phyloP scores from a whole-genome alignment of 2,113 vertebrate genomes.

The Nothobranchius kuhntae region DNA sequence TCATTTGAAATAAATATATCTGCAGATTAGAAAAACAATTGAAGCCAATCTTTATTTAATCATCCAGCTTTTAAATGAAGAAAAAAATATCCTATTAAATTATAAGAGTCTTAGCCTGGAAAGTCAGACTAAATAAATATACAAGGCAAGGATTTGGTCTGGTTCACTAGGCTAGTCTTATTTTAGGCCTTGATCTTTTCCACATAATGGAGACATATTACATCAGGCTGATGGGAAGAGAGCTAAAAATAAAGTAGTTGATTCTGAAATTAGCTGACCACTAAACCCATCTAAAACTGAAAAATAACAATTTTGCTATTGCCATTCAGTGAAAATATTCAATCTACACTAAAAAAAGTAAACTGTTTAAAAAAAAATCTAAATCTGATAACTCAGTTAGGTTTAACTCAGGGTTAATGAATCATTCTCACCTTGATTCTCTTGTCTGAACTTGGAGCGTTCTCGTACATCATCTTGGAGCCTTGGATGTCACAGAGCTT shows the following conservation, averaged over 20 bases:
- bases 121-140: no score
- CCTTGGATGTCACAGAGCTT: conserved; percentile 91
- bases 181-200: not conserved
- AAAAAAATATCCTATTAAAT: not conserved
- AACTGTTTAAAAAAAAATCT: no score
- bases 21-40: not conserved
- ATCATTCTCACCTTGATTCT: conserved; percentile 84
- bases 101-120: not conserved
- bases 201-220: not conserved
- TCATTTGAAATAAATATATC: no score
- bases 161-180: not conserved
- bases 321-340: no score
- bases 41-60: not conserved
- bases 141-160: no score
- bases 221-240: not conserved
- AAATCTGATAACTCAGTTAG: no score
- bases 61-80: not conserved
- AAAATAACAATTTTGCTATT: no score
- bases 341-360: no score
- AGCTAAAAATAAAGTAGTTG: not conserved
- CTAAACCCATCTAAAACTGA: no score
- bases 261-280: not conserved
- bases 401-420: no score
- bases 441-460: conserved; percentile 86
- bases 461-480: conserved; percentile 87